A percentile compares a stretch with the other conserved stretches of the same genome.
Conservation (phyloP, 2,113 vertebrate species). For the Conger conger region DNA sequence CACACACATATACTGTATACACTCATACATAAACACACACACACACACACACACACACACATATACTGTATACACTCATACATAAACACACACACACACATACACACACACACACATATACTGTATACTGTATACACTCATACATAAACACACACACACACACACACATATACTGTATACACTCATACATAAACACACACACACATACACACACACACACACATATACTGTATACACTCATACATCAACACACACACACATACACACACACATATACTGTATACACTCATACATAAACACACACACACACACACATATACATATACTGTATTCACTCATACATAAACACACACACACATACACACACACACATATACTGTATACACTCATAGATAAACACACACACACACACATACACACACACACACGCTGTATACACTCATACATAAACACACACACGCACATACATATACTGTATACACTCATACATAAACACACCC, state of each 20-base stretch:
- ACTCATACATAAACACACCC: not conserved
- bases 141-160: not conserved
- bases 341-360: not conserved
- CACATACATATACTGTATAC: not conserved
- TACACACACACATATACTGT: not conserved
- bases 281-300: not conserved
- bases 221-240: slow-evolving; percentile 25
- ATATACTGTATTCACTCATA: slow-evolving; percentile 12
- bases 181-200: not conserved
- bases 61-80: no score
- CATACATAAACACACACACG: not conserved
- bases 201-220: no score
- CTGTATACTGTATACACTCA: not conserved
- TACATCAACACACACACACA: not conserved
- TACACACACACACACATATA: slow-evolving; percentile 25
- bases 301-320: slow-evolving; percentile 17
- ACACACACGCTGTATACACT: slow-evolving; percentile 28
- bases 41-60: slow-evolving; percentile 5
- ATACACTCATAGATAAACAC: not conserved
- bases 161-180: no score
- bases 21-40: no score
- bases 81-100: no score
- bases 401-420: no score
- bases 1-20: slow-evolving; percentile 15
- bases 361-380: no score